phyloP scores from a whole-genome alignment of 2,797 vertebrate species.

The Zalophus californianus region DNA sequence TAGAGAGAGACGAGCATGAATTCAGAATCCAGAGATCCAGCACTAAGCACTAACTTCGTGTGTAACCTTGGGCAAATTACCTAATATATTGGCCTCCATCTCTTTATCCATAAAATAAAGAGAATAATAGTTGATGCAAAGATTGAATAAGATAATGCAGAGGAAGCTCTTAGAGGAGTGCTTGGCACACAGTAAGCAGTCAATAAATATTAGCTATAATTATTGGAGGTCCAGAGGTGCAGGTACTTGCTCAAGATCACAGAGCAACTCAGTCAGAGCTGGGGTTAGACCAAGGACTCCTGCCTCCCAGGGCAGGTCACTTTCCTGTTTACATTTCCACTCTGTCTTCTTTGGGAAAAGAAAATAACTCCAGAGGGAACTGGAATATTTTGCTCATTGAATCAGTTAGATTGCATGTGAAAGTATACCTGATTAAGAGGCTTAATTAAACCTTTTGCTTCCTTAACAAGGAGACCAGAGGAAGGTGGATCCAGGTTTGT shows the following conservation, averaged over 20 bases:
- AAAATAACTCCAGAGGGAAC: neutral
- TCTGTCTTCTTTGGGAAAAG: neutral
- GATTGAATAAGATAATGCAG: conserved; percentile 44
- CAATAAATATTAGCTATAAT: conserved; percentile 78
- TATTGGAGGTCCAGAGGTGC: conserved; percentile 56
- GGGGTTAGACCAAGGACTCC: conserved; percentile 46
- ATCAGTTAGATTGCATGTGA: neutral
- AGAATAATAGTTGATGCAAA: conserved; percentile 37
- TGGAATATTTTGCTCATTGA: neutral
- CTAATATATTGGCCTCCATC: neutral
- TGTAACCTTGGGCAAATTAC: neutral
- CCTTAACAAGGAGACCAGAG: conserved; percentile 14
- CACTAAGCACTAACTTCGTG: neutral
- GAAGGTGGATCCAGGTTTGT: neutral
- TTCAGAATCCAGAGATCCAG: conserved; percentile 22
- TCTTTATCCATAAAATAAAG: conserved; percentile 45
- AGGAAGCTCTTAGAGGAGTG: conserved; percentile 65
- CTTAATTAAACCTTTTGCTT: conserved; percentile 16
- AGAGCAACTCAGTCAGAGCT: conserved; percentile 45
- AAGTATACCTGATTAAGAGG: neutral
- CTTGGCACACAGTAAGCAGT: conserved; percentile 62
- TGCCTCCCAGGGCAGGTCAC: neutral
- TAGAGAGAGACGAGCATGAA: neutral
- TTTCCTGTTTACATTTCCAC: neutral
- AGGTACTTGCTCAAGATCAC: conserved; percentile 61